These are phyloP conservation scores for Choloepus didactylus DNA, from an alignment of 2,797 vertebrate genomes.

Conservation along the genomic window DNA sequence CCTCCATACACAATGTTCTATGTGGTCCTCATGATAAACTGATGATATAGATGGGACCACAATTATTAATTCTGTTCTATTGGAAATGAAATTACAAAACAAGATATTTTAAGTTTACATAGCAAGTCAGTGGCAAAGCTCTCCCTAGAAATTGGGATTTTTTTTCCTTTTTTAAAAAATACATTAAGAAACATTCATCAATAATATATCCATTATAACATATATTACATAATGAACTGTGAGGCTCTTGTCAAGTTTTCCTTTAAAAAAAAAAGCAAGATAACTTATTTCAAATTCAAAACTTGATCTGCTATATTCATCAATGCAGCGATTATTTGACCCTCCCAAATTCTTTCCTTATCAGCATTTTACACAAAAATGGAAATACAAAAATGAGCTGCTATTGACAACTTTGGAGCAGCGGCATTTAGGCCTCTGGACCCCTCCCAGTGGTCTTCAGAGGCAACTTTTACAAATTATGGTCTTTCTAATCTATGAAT, in stretches of 20 bases:
- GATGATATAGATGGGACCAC: neutral
- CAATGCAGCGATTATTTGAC: neutral
- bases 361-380: neutral
- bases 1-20: neutral
- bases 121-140: constrained; percentile 1
- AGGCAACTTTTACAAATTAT: constrained; percentile 10
- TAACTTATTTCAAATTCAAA: neutral
- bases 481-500: neutral
- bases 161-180: neutral
- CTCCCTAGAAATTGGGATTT: neutral
- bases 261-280: neutral
- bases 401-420: neutral
- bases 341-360: neutral
- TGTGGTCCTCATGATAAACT: constrained; percentile 20
- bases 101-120: neutral
- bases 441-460: neutral
- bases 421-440: neutral
- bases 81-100: neutral
- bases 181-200: constrained; percentile 1
- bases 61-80: constrained; percentile 3
- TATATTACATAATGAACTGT: neutral
- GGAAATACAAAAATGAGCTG: neutral
- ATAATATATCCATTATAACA: neutral
- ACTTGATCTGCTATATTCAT: neutral
- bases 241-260: neutral